A percentile compares a stretch with the other conserved stretches of the same genome.
These are phyloP conservation scores for Phaethon lepturus DNA, from an alignment of 2,113 vertebrate species.

Conservation along the genomic window DNA sequence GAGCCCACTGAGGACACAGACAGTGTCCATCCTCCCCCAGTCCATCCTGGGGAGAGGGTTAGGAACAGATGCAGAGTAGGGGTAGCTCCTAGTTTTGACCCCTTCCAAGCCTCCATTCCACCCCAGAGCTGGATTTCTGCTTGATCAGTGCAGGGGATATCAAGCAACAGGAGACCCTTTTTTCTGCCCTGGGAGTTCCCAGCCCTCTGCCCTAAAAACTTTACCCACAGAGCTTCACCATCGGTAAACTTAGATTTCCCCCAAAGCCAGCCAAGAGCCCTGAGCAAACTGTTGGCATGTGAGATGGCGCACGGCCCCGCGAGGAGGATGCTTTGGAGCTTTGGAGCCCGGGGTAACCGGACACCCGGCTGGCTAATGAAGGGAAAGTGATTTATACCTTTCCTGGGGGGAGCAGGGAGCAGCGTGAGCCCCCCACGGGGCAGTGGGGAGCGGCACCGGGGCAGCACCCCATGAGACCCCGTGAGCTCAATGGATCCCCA, in stretches of 20 bases:
- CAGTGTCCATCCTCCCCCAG: neutral
- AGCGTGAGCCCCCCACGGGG: rapidly evolving
- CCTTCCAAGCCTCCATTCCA: neutral
- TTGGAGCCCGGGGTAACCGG: neutral
- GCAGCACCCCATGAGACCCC: neutral
- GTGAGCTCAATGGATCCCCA: rapidly evolving
- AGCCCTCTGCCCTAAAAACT: neutral
- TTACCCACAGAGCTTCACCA: neutral
- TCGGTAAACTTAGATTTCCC: neutral
- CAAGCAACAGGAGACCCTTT: neutral
- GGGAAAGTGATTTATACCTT: neutral
- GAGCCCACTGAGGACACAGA: neutral
- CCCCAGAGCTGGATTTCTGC: neutral
- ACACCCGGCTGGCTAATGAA: neutral
- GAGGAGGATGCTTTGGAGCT: neutral
- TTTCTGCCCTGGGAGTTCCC: neutral
- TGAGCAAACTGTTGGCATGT: neutral
- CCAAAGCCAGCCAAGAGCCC: neutral
- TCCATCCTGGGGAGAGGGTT: neutral
- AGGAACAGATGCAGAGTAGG: neutral
- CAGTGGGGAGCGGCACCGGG: rapidly evolving
- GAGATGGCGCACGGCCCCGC: neutral
- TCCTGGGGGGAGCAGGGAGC: neutral
- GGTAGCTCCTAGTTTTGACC: neutral
- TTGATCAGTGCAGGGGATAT: rapidly evolving